Percentiles rank a stretch among this genome's conserved stretches.
Evolutionary conservation across 2,797 vertebrate species (phyloP).

Genomic region (Phalloptychus januarius): DNA sequence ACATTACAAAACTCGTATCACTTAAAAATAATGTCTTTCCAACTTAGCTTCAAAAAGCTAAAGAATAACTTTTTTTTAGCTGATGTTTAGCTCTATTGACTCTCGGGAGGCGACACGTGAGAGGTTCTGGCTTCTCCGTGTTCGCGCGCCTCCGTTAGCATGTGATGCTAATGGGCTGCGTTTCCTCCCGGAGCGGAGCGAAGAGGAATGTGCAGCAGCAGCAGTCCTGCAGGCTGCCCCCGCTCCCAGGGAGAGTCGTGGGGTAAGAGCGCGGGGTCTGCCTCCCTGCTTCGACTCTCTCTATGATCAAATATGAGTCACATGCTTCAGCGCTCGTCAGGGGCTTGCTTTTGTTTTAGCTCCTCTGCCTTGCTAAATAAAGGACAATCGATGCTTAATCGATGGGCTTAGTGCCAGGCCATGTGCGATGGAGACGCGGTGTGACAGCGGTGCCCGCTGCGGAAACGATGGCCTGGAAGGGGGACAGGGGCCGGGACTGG

Average conservation of each 20-base stretch:
- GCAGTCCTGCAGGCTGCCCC: slow-evolving; percentile 58
- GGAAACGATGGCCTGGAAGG: slow-evolving; percentile 53
- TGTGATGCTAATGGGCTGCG: slow-evolving; percentile 70
- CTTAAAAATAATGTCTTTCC: not conserved
- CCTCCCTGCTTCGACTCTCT: slow-evolving; percentile 49
- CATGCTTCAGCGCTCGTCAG: slow-evolving; percentile 49
- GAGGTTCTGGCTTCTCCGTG: slow-evolving; percentile 35
- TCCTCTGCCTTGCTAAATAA: slow-evolving; percentile 43
- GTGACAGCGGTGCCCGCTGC: slow-evolving; percentile 57
- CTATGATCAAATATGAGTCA: slow-evolving; percentile 68
- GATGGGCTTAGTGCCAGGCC: slow-evolving; percentile 20
- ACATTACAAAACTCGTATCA: not conserved
- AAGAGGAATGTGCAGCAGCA: slow-evolving; percentile 65
- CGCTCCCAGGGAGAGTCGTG: slow-evolving; percentile 53
- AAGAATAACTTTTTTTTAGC: not conserved
- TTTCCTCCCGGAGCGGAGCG: slow-evolving; percentile 61
- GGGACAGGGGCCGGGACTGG: slow-evolving; percentile 63
- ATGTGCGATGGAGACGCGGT: slow-evolving; percentile 44
- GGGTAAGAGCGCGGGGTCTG: slow-evolving; percentile 43
- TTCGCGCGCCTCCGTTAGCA: slow-evolving; percentile 52
- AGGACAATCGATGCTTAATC: slow-evolving; percentile 50
- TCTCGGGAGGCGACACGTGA: slow-evolving; percentile 23
- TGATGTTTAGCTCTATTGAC: slow-evolving; percentile 17
- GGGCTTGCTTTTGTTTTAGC: slow-evolving; percentile 55
- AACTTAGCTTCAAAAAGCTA: not conserved